These are phyloP conservation scores for Sigmodon hispidus DNA, from an alignment of 2,113 vertebrate genomes.

Conservation along the genomic window DNA sequence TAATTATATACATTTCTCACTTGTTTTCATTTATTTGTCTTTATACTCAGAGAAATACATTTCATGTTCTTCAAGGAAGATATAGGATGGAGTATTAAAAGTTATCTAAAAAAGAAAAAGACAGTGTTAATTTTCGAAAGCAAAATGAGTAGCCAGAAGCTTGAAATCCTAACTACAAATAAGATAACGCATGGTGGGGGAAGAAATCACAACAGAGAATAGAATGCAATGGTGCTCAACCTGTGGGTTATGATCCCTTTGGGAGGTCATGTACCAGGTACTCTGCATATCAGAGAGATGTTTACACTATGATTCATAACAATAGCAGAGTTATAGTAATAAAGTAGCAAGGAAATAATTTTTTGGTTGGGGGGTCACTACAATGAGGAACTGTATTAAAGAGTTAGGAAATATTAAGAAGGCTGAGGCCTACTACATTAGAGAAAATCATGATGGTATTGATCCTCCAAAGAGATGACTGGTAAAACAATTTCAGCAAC, in stretches of 20 bases:
- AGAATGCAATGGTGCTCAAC: not conserved
- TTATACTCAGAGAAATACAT: slow-evolving; percentile 17
- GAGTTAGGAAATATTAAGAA: not conserved
- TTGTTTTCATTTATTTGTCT: not conserved
- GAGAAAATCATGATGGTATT: not conserved
- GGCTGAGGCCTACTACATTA: not conserved
- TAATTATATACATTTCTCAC: not conserved
- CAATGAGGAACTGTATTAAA: not conserved
- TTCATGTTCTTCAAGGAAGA: not conserved
- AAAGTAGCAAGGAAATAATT: not conserved
- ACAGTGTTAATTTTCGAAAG: not conserved
- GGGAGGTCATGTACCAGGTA: not conserved
- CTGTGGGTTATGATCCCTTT: too few relatives aligned
- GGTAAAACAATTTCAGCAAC: not conserved
- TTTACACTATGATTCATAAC: not conserved
- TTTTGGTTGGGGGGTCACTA: not conserved
- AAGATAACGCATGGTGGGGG: not conserved
- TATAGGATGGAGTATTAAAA: not conserved
- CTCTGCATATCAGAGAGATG: not conserved
- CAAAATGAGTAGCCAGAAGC: not conserved
- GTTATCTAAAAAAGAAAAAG: not conserved
- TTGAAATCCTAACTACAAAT: not conserved
- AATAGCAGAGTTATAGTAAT: not conserved
- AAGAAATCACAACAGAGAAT: not conserved
- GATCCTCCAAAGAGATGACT: not conserved